Conservation (phyloP, 2,113 vertebrate genomes). For the Ivindomyrus marchei region DNA sequence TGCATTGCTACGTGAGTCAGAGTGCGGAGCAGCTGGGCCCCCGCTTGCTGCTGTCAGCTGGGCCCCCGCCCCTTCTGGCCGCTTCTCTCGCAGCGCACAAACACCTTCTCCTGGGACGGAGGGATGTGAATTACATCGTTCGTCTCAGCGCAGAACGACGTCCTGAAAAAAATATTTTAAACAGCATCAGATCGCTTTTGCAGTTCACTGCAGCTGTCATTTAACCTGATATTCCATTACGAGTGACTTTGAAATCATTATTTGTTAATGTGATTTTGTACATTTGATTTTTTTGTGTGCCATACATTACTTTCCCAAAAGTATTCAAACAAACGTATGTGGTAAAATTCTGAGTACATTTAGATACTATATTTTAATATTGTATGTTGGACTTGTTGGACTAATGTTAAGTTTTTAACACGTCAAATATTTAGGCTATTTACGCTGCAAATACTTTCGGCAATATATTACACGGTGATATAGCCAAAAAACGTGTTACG, state of each 20-base stretch:
- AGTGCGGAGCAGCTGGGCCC: background rate
- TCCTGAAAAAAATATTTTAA: conserved; percentile 44
- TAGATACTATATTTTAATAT: background rate
- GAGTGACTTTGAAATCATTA: background rate
- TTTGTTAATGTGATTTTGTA: background rate
- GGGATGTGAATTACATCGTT: conserved; percentile 52
- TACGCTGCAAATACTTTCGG: background rate
- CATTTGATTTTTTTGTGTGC: background rate
- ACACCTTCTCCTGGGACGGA: conserved; percentile 63
- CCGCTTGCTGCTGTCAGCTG: background rate
- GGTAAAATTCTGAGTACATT: background rate
- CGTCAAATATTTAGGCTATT: background rate
- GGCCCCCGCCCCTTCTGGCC: conserved; percentile 23
- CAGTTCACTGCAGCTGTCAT: background rate
- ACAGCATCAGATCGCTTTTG: background rate
- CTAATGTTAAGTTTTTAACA: background rate
- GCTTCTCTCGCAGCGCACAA: conserved; percentile 57
- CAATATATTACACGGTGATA: background rate
- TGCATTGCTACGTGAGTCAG: background rate
- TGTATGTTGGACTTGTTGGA: background rate
- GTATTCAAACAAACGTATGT: background rate
- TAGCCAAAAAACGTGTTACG: background rate
- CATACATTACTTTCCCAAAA: background rate
- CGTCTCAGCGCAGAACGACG: conserved; percentile 64
- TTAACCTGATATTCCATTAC: background rate